A percentile compares a stretch with the other conserved stretches of the same genome.
These are phyloP conservation scores for Felis chaus DNA, from an alignment of 2,113 vertebrate genomes.

Conservation along the genomic window DNA sequence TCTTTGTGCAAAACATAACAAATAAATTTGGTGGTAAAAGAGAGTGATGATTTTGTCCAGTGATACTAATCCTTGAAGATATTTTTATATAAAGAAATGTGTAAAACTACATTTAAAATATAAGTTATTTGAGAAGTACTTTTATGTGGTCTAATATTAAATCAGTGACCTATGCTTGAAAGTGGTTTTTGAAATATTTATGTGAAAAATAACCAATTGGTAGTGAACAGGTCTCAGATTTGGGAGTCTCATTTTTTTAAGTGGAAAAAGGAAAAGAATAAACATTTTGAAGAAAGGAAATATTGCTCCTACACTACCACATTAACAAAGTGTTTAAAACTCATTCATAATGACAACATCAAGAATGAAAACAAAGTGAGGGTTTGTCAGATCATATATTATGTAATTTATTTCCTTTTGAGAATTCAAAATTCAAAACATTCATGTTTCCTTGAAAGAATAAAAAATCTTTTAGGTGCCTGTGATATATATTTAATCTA, in stretches of 20 bases:
- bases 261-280: neutral
- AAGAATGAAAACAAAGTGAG: neutral
- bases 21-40: neutral
- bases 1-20: neutral
- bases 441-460: neutral
- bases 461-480: neutral
- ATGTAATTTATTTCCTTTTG: neutral
- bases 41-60: neutral
- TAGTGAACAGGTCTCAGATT: neutral
- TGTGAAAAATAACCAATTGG: neutral
- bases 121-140: neutral
- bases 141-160: neutral
- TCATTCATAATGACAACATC: neutral
- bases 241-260: neutral
- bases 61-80: neutral
- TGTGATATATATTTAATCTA: neutral
- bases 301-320: neutral
- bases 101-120: neutral
- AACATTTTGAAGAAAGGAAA: neutral
- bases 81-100: neutral
- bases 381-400: neutral
- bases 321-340: neutral
- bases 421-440: neutral
- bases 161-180: neutral
- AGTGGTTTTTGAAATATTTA: constrained; percentile 4